These are phyloP conservation scores for Gymnodraco acuticeps DNA, from an alignment of 2,797 vertebrate species.

Conservation along the genomic window DNA sequence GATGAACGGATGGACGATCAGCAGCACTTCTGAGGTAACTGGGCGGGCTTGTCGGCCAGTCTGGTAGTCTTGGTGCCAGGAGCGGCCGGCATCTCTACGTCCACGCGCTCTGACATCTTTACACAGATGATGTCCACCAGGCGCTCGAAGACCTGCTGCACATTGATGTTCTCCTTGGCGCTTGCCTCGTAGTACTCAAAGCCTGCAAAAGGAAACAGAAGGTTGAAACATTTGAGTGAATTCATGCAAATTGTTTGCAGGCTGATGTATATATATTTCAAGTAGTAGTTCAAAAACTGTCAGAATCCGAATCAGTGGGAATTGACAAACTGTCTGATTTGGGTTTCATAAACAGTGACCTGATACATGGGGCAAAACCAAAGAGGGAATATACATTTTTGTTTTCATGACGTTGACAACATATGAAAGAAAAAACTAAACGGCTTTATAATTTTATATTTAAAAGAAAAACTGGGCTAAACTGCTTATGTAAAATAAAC, in stretches of 20 bases:
- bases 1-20: conserved; percentile 74
- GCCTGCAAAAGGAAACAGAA: conserved; percentile 77
- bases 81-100: conserved; percentile 87
- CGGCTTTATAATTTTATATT: too few species aligned
- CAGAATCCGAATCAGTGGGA: too few species aligned
- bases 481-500: too few species aligned
- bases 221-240: not conserved
- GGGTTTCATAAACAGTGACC: too few species aligned
- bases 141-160: conserved; percentile 95
- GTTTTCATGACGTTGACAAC: too few species aligned
- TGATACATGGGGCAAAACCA: too few species aligned
- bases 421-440: too few species aligned
- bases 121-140: conserved; percentile 97
- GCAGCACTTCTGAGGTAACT: conserved; percentile 95
- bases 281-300: too few species aligned
- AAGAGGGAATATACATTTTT: too few species aligned
- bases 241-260: not conserved
- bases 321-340: too few species aligned
- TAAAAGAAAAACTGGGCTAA: too few species aligned
- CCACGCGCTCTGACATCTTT: conserved; percentile 96
- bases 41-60: conserved; percentile 90
- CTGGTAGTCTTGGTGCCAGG: conserved; percentile 87
- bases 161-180: conserved; percentile 97
- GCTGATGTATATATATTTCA: too few species aligned
- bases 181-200: conserved; percentile 98